Conservation (phyloP, 2,113 vertebrate genomes). For the Chaetura pelagica region DNA sequence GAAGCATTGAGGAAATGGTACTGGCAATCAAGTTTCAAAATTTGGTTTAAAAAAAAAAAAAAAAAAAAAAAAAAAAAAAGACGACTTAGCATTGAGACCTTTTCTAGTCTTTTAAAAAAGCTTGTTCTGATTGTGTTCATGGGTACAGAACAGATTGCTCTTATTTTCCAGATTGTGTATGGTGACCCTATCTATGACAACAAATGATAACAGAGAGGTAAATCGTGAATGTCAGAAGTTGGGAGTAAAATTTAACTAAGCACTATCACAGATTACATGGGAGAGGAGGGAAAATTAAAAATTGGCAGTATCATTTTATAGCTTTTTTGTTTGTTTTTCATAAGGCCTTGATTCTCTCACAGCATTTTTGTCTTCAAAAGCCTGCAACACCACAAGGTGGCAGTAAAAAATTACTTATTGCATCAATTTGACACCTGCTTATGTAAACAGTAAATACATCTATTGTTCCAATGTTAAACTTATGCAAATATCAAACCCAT, state of each 20-base stretch:
- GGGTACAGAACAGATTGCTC: not conserved
- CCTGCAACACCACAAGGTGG: conserved; percentile 72
- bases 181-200: not conserved
- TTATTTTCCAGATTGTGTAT: not conserved
- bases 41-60: not conserved
- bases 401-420: conserved; percentile 73
- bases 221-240: not conserved
- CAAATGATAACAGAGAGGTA: not conserved
- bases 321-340: not conserved
- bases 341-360: not conserved
- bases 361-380: not conserved
- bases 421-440: not conserved
- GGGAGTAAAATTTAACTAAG: not conserved
- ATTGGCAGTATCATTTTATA: not conserved
- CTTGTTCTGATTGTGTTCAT: not conserved
- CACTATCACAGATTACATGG: not conserved
- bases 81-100: not conserved
- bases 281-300: not conserved
- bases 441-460: not conserved
- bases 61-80: not conserved
- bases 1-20: not conserved
- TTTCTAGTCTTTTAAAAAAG: not conserved
- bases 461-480: not conserved
- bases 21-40: not conserved
- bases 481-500: not conserved